A percentile compares a stretch with the other conserved stretches of the same genome.
These are phyloP conservation scores for Heliconius melpomene DNA, from an alignment of 1,140 invertebrate species.

Conservation along the genomic window DNA sequence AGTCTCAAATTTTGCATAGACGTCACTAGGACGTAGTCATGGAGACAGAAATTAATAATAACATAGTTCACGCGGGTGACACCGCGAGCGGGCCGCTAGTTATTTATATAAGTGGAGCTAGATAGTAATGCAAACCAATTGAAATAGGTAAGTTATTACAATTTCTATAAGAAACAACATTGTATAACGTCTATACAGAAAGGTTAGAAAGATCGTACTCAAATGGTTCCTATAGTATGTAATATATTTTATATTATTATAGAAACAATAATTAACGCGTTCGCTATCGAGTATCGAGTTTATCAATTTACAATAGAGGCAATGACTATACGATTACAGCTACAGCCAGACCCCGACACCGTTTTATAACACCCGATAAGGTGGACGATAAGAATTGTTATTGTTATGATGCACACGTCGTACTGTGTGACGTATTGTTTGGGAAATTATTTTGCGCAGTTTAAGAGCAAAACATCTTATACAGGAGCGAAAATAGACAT, in stretches of 20 bases:
- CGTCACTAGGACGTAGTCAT: no score
- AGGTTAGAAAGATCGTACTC: not conserved
- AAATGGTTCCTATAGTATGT: not conserved
- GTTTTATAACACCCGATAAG: conserved; percentile 30
- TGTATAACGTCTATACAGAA: not conserved
- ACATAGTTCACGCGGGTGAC: no score
- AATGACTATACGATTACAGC: conserved; percentile 3
- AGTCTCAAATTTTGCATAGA: no score
- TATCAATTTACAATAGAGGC: conserved; percentile 15
- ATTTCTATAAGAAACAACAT: not conserved
- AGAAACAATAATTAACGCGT: not conserved
- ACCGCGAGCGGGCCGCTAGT: no score
- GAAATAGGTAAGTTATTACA: not conserved
- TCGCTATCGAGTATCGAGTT: not conserved
- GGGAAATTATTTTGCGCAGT: conserved; percentile 36
- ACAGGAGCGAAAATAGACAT: not conserved
- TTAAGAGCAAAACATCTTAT: not conserved
- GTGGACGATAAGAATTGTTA: conserved; percentile 46
- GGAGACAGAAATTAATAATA: no score
- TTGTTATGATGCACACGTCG: conserved; percentile 47
- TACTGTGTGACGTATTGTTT: conserved; percentile 35
- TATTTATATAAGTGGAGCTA: not conserved
- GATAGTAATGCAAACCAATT: not conserved
- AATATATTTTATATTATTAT: not conserved
- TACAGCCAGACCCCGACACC: conserved; percentile 15